Evolutionary conservation across 2,113 vertebrate genomes (phyloP).

Genomic region (Pica pica): DNA sequence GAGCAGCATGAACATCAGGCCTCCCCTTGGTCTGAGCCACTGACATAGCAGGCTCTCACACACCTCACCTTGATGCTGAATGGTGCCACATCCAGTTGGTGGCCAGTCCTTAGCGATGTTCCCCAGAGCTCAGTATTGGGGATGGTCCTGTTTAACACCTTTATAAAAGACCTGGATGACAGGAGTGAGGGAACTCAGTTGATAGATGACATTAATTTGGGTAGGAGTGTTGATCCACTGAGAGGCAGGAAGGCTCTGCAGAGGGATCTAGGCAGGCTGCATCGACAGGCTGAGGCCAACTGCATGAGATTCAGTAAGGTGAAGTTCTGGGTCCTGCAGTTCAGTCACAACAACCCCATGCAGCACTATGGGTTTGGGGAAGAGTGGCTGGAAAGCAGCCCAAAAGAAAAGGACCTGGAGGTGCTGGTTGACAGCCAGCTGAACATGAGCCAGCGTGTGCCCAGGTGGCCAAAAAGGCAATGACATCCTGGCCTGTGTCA

Average conservation of each 20-base stretch:
- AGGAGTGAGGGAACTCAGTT: neutral
- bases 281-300: fast-evolving
- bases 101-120: neutral
- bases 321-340: neutral
- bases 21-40: fast-evolving
- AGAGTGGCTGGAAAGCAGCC: neutral
- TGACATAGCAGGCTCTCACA: neutral
- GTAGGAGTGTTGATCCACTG: neutral
- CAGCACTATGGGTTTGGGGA: neutral
- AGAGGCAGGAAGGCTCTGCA: neutral
- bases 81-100: neutral
- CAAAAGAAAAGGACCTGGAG: neutral
- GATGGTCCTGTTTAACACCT: neutral
- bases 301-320: neutral
- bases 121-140: neutral
- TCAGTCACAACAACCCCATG: neutral
- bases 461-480: neutral
- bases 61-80: too few relatives aligned
- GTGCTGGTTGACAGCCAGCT: neutral
- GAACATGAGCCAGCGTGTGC: neutral
- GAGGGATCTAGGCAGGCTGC: neutral
- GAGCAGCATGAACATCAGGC: neutral
- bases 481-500: neutral
- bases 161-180: neutral
- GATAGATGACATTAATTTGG: neutral